A percentile compares a stretch with the other conserved stretches of the same genome.
These are phyloP conservation scores for Dastarcus helophoroides DNA, from an alignment of 2,888 invertebrate species.

Conservation along the genomic window DNA sequence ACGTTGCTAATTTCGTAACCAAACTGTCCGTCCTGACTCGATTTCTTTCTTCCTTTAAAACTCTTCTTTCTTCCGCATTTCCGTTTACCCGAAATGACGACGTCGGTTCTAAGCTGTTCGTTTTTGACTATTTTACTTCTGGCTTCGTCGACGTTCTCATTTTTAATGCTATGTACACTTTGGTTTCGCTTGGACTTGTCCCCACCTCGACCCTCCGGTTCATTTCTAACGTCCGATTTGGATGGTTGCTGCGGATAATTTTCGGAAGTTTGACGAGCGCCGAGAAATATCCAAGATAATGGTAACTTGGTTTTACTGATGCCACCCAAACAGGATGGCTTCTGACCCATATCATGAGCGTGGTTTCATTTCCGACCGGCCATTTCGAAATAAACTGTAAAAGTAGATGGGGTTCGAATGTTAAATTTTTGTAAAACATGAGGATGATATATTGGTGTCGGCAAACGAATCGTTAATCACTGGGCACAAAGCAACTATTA, in stretches of 20 bases:
- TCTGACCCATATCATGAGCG: conserved; percentile 42
- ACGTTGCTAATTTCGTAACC: conserved; percentile 74
- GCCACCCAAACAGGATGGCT: conserved; percentile 37
- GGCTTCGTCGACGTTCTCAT: conserved; percentile 19
- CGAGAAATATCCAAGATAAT: conserved; percentile 62
- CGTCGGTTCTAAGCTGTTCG: conserved; percentile 37
- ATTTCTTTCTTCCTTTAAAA: conserved; percentile 25
- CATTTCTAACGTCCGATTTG: conserved; percentile 32
- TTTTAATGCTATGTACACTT: conserved; percentile 14
- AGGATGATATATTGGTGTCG: too few species aligned
- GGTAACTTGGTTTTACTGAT: conserved; percentile 52
- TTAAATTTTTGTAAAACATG: too few species aligned
- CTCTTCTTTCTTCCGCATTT: conserved; percentile 37
- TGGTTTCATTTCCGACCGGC: too few species aligned
- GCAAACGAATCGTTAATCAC: too few species aligned
- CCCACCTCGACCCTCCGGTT: conserved; percentile 13
- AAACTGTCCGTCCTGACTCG: conserved; percentile 37
- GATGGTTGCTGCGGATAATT: conserved; percentile 35
- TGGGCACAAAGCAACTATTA: too few species aligned
- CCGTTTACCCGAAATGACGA: conserved; percentile 43
- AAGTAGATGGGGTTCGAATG: too few species aligned
- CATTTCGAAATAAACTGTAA: too few species aligned
- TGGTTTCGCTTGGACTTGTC: conserved; percentile 20
- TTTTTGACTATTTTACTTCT: conserved; percentile 22
- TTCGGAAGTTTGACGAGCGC: conserved; percentile 37